Percentiles rank a stretch among this genome's conserved stretches.
phyloP scores from a whole-genome alignment of 2,113 vertebrate species.

The Ovis canadensis region DNA sequence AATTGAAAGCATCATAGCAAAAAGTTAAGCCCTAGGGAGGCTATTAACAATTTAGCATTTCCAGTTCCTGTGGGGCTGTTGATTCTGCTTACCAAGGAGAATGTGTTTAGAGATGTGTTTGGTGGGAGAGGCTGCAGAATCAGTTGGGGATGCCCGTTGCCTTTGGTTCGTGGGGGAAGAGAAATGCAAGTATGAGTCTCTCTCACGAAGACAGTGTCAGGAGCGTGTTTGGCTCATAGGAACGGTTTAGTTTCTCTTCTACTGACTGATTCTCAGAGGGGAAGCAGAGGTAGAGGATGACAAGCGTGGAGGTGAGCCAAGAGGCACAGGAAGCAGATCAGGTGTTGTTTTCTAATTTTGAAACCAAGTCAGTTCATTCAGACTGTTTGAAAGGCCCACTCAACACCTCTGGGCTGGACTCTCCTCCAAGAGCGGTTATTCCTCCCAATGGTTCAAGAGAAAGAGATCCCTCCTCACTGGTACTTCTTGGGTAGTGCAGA shows the following conservation, averaged over 20 bases:
- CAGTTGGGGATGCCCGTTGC: not conserved
- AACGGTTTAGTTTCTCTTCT: not conserved
- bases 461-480: not conserved
- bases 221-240: not conserved
- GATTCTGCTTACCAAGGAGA: slow-evolving; percentile 37
- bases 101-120: not conserved
- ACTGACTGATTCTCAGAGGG: not conserved
- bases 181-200: not conserved
- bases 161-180: slow-evolving; percentile 9
- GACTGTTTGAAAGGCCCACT: not conserved
- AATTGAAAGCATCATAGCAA: slow-evolving; percentile 69
- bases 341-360: not conserved
- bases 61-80: slow-evolving; percentile 56
- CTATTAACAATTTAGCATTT: slow-evolving; percentile 68
- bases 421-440: not conserved
- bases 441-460: not conserved
- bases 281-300: not conserved
- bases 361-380: not conserved
- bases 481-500: not conserved
- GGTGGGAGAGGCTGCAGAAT: not conserved
- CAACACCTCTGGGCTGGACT: not conserved
- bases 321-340: not conserved
- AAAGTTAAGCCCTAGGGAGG: slow-evolving; percentile 68
- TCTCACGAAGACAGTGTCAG: not conserved
- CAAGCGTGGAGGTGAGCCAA: not conserved